Evolutionary conservation across 2,888 invertebrate genomes (phyloP).

Genomic region (Teleiodes luculella): DNA sequence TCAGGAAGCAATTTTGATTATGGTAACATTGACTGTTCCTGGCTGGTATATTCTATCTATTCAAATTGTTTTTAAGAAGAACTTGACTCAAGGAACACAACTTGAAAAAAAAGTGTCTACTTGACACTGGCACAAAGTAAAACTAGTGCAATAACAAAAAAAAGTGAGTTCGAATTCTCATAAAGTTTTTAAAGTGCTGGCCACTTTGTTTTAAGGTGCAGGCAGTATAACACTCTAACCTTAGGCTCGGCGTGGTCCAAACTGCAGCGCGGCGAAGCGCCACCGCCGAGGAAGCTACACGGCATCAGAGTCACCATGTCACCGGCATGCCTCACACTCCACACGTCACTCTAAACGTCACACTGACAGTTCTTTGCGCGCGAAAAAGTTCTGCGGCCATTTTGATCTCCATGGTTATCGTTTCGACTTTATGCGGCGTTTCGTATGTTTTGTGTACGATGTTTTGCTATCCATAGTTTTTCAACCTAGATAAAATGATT

Average conservation of each 20-base stretch:
- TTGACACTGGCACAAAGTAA: background rate
- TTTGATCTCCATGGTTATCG: conserved; percentile 56
- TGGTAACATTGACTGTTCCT: no score
- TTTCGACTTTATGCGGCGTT: conserved; percentile 47
- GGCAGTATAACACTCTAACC: conserved; percentile 49
- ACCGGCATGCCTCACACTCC: conserved; percentile 51
- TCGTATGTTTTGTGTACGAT: conserved; percentile 33
- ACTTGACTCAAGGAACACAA: no score
- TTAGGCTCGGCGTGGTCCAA: conserved; percentile 73
- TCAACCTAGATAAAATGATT: conserved; percentile 22
- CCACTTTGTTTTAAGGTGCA: no score
- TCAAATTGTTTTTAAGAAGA: no score
- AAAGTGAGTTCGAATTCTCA: background rate
- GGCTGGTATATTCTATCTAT: no score
- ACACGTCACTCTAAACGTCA: conserved; percentile 62
- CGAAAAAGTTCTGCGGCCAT: conserved; percentile 58
- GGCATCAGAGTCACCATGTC: conserved; percentile 83
- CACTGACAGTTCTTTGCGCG: conserved; percentile 65
- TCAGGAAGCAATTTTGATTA: no score
- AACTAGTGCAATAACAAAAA: background rate
- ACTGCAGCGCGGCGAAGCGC: conserved; percentile 75
- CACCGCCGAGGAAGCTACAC: conserved; percentile 81
- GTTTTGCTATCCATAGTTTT: conserved; percentile 48
- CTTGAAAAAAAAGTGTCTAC: no score
- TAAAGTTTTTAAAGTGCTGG: background rate